Conservation (phyloP, 2,797 vertebrate genomes). For the Labeo calbasu region DNA sequence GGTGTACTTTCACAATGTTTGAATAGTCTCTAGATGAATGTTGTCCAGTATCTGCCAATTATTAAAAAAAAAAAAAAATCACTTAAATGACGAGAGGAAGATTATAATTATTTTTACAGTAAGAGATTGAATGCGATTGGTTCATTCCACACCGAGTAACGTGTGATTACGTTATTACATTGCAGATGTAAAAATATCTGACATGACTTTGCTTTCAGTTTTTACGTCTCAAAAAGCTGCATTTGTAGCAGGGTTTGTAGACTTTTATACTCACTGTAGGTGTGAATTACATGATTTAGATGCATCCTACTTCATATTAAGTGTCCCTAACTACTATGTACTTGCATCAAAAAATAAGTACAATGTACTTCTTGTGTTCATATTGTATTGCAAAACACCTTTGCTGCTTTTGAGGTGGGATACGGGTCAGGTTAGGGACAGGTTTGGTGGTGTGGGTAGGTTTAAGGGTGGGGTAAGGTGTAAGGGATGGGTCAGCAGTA, state of each 20-base stretch:
- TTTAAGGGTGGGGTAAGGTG: no score
- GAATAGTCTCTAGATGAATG: neutral
- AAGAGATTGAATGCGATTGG: neutral
- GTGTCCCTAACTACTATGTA: no score
- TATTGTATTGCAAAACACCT: no score
- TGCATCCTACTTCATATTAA: neutral
- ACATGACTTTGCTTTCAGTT: neutral
- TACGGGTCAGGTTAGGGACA: no score
- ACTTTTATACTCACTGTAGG: neutral
- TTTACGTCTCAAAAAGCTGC: neutral
- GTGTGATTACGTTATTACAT: no score
- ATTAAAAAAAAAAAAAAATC: neutral
- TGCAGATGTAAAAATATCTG: neutral
- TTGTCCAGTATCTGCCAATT: neutral
- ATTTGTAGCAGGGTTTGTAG: neutral
- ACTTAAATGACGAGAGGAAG: neutral
- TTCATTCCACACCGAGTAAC: no score
- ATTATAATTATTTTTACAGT: no score
- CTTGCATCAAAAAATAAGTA: no score
- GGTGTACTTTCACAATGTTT: neutral
- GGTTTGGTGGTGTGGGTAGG: no score
- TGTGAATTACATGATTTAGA: neutral
- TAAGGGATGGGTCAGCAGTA: no score
- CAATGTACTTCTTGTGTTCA: no score
- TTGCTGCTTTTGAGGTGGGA: no score